phyloP scores from a whole-genome alignment of 92 coral and sea anemone species.

The Desmophyllum pertusum region DNA sequence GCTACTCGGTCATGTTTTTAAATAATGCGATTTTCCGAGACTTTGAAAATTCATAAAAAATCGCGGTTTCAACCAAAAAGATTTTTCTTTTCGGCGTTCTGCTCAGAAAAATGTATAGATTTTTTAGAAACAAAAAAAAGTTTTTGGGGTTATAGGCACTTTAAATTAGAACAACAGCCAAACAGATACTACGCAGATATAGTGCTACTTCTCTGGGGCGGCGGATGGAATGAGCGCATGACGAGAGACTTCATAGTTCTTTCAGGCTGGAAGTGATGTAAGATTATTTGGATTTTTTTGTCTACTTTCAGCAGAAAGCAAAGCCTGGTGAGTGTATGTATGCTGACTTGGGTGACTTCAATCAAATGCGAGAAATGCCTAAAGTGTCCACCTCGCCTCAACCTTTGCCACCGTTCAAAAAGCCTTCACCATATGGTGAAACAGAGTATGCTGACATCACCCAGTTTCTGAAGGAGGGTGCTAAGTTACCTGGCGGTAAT shows the following conservation, averaged over 20 bases:
- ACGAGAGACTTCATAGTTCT: neutral
- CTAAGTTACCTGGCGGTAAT: neutral
- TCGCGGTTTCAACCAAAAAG: too few species aligned
- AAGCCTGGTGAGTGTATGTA: neutral
- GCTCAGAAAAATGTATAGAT: too few species aligned
- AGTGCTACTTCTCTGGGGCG: neutral
- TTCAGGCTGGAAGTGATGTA: neutral
- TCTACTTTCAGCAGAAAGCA: neutral
- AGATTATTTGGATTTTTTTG: neutral
- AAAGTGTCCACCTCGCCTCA: conserved; percentile 1
- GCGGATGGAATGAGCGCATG: neutral
- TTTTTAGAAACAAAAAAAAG: too few species aligned
- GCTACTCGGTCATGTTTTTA: too few species aligned
- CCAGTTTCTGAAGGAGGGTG: conserved; percentile 4
- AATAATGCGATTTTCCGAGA: too few species aligned
- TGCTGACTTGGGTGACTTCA: conserved; percentile 10
- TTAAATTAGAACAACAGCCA: neutral
- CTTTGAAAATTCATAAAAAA: too few species aligned
- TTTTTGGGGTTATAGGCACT: too few species aligned
- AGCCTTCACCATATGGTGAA: neutral
- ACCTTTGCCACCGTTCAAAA: conserved; percentile 1
- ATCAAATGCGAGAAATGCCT: neutral
- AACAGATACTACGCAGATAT: too few species aligned
- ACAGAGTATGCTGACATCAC: conserved; percentile 22
- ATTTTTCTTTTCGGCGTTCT: too few species aligned